These are phyloP conservation scores for Melipona beecheii DNA, from an alignment of 2,888 invertebrate genomes.

Conservation along the genomic window DNA sequence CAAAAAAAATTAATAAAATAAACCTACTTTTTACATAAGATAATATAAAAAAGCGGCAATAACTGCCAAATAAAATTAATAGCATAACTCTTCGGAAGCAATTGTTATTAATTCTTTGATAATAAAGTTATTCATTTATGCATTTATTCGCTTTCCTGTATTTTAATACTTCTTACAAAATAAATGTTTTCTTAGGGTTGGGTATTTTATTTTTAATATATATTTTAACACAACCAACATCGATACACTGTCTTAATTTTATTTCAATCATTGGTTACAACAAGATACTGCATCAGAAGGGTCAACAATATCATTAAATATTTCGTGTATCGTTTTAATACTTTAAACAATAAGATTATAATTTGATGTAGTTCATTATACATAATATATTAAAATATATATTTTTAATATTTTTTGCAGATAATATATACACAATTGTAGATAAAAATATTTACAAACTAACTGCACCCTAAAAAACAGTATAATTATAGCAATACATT, in stretches of 20 bases:
- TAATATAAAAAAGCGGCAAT: slow-evolving; percentile 54
- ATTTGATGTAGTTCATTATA: slow-evolving; percentile 82
- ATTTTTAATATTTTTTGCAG: slow-evolving; percentile 81
- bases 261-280: slow-evolving; percentile 81
- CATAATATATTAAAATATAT: slow-evolving; percentile 84
- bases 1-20: slow-evolving; percentile 48
- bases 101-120: slow-evolving; percentile 66
- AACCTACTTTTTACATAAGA: slow-evolving; percentile 53
- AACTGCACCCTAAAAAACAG: slow-evolving; percentile 79
- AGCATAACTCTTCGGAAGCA: slow-evolving; percentile 52
- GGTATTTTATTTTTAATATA: slow-evolving; percentile 3
- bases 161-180: not conserved
- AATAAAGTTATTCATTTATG: slow-evolving; percentile 67
- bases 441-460: slow-evolving; percentile 80
- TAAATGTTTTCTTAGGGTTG: not conserved
- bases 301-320: slow-evolving; percentile 83
- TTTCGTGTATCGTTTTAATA: slow-evolving; percentile 81
- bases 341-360: slow-evolving; percentile 82
- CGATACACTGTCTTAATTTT: slow-evolving; percentile 79
- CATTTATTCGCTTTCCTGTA: slow-evolving; percentile 28
- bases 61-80: slow-evolving; percentile 54
- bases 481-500: slow-evolving; percentile 61
- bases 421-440: slow-evolving; percentile 80
- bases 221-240: slow-evolving; percentile 41
- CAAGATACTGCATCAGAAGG: slow-evolving; percentile 81